These are phyloP conservation scores for Penaeus chinensis DNA, from an alignment of 1,140 invertebrate genomes.

Conservation along the genomic window DNA sequence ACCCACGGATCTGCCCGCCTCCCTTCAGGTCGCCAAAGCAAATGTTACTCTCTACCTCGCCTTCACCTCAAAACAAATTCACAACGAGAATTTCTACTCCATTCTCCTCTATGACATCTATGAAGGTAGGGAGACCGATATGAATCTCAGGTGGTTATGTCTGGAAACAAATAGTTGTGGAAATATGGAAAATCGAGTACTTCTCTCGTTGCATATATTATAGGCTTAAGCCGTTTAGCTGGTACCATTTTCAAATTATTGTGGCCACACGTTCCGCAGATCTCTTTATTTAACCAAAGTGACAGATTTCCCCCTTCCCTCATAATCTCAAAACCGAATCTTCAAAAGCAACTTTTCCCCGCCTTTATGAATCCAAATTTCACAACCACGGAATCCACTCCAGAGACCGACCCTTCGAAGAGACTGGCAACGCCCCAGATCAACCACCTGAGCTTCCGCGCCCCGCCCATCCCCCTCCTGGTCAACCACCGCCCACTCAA, in stretches of 20 bases:
- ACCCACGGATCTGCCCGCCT: conserved; percentile 72
- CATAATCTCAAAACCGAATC: not conserved
- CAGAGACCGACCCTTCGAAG: conserved; percentile 66
- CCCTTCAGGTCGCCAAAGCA: conserved; percentile 69
- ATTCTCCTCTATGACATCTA: conserved; percentile 77
- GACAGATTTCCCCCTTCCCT: not conserved
- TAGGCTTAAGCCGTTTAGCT: too few relatives aligned
- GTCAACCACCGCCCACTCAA: conserved; percentile 74
- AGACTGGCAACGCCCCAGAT: conserved; percentile 77
- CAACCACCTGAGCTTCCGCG: conserved; percentile 85
- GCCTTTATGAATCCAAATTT: not conserved
- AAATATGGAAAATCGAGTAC: too few relatives aligned
- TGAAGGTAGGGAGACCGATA: conserved; percentile 14
- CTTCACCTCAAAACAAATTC: conserved; percentile 86
- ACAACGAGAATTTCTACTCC: conserved; percentile 83
- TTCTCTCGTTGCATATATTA: too few relatives aligned
- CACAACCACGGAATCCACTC: conserved; percentile 36
- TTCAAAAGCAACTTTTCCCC: too few relatives aligned
- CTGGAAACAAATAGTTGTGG: too few relatives aligned
- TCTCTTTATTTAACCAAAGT: too few relatives aligned
- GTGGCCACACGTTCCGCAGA: too few relatives aligned
- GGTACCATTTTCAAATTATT: too few relatives aligned
- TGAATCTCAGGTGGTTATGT: not conserved
- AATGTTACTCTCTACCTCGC: conserved; percentile 84
- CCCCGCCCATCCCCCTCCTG: conserved; percentile 81